phyloP scores from a whole-genome alignment of 1,140 invertebrate species.

The Latrodectus geometricus region DNA sequence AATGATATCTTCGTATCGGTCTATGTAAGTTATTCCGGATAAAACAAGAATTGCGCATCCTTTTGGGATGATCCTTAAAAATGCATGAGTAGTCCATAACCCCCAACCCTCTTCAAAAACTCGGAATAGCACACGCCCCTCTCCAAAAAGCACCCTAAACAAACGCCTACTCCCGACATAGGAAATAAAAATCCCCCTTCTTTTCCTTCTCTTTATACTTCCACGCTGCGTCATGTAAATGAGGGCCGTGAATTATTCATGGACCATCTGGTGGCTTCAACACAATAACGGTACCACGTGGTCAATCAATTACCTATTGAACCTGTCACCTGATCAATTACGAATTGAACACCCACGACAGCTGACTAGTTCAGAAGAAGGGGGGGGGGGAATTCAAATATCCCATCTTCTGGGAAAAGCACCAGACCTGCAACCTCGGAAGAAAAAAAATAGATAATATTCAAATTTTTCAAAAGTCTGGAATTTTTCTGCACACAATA shows the following conservation, averaged over 20 bases:
- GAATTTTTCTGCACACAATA: too few relatives aligned
- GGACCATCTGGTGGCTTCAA: conserved; percentile 39
- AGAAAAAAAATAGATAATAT: too few relatives aligned
- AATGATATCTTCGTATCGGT: too few relatives aligned
- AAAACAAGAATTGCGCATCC: too few relatives aligned
- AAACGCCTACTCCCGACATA: neutral
- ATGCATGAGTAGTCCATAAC: neutral
- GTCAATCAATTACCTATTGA: conserved; percentile 62
- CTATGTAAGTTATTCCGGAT: too few relatives aligned
- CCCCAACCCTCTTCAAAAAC: neutral
- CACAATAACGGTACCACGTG: conserved; percentile 48
- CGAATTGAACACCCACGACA: conserved; percentile 60
- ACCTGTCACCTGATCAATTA: conserved; percentile 63
- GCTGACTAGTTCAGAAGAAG: conserved; percentile 9
- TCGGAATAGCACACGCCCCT: neutral
- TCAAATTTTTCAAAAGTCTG: too few relatives aligned
- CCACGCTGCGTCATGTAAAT: conserved; percentile 48
- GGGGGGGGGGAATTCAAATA: too few relatives aligned
- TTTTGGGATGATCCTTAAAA: too few relatives aligned
- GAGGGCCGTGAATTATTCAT: conserved; percentile 56
- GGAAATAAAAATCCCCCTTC: conserved; percentile 8
- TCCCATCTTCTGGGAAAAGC: too few relatives aligned
- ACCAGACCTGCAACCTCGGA: too few relatives aligned
- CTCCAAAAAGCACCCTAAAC: conserved; percentile 7
- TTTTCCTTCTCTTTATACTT: neutral